Conservation (phyloP, 2,888 invertebrate species). For the Acleris literana region DNA sequence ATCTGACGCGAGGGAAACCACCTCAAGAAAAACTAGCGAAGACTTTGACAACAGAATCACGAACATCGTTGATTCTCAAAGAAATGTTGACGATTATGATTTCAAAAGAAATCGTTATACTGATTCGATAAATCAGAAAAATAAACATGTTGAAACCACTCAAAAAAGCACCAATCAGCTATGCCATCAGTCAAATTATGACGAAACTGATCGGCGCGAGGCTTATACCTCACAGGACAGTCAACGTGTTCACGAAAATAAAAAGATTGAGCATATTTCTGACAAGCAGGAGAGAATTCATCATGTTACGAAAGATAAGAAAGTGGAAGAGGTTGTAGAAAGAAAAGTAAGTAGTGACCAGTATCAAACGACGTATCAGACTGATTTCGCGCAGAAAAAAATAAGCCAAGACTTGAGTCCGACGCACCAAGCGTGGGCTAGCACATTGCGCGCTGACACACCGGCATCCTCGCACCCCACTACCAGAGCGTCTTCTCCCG, state of each 20-base stretch:
- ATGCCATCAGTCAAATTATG: slow-evolving; percentile 41
- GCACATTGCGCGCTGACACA: slow-evolving; percentile 87
- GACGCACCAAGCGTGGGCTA: slow-evolving; percentile 90
- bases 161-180: slow-evolving; percentile 24
- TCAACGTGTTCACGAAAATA: slow-evolving; percentile 43
- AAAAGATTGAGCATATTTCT: slow-evolving; percentile 50
- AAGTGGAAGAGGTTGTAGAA: slow-evolving; percentile 58
- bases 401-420: slow-evolving; percentile 87
- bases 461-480: slow-evolving; percentile 79
- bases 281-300: slow-evolving; percentile 52
- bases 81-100: slow-evolving; percentile 64
- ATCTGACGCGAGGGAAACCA: slow-evolving; percentile 56
- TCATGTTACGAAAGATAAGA: slow-evolving; percentile 52
- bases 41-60: slow-evolving; percentile 49
- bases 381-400: slow-evolving; percentile 81
- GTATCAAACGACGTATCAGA: slow-evolving; percentile 85
- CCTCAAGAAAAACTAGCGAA: slow-evolving; percentile 55
- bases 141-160: slow-evolving; percentile 32
- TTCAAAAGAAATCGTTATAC: slow-evolving; percentile 53
- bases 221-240: slow-evolving; percentile 41
- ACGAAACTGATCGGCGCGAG: slow-evolving; percentile 48
- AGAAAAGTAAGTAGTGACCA: slow-evolving; percentile 68
- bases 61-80: slow-evolving; percentile 69
- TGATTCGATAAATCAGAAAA: slow-evolving; percentile 39
- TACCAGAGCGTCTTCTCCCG: slow-evolving; percentile 82